A percentile compares a stretch with the other conserved stretches of the same genome.
phyloP scores from a whole-genome alignment of 1,140 invertebrate genomes.

The Centruroides sculpturatus region DNA sequence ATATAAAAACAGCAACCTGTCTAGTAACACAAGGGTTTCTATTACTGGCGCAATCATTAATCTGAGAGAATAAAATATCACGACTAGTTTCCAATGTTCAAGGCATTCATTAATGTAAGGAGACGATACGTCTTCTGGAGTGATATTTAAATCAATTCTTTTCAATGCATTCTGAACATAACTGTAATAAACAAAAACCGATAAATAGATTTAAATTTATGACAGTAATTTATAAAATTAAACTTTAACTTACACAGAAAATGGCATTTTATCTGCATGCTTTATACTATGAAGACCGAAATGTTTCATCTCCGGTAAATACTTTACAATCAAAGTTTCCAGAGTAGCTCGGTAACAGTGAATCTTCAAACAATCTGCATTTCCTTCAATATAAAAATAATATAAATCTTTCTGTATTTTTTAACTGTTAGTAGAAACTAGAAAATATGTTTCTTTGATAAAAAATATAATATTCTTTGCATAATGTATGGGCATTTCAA shows the following conservation, averaged over 20 bases:
- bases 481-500: no score
- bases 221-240: background rate
- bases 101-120: slow-evolving; percentile 33
- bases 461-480: no score
- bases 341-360: slow-evolving; percentile 67
- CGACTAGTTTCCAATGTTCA: slow-evolving; percentile 50
- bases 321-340: slow-evolving; percentile 50
- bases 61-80: slow-evolving; percentile 60
- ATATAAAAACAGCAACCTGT: slow-evolving; percentile 55
- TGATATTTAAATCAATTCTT: slow-evolving; percentile 35
- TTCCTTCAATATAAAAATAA: background rate
- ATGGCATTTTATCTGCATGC: slow-evolving; percentile 47
- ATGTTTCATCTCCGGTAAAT: slow-evolving; percentile 40
- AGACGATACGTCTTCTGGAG: slow-evolving; percentile 27
- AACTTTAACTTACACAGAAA: slow-evolving; percentile 44
- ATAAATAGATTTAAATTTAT: background rate
- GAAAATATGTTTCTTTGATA: no score
- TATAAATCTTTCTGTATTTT: no score
- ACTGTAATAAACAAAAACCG: slow-evolving; percentile 29
- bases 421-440: no score
- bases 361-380: slow-evolving; percentile 33
- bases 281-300: slow-evolving; percentile 49
- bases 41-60: slow-evolving; percentile 63
- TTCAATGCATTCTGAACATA: slow-evolving; percentile 44
- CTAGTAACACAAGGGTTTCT: slow-evolving; percentile 61